Evolutionary conservation across 2,888 invertebrate species (phyloP).

Genomic region (Drosophila peninsularis): DNA sequence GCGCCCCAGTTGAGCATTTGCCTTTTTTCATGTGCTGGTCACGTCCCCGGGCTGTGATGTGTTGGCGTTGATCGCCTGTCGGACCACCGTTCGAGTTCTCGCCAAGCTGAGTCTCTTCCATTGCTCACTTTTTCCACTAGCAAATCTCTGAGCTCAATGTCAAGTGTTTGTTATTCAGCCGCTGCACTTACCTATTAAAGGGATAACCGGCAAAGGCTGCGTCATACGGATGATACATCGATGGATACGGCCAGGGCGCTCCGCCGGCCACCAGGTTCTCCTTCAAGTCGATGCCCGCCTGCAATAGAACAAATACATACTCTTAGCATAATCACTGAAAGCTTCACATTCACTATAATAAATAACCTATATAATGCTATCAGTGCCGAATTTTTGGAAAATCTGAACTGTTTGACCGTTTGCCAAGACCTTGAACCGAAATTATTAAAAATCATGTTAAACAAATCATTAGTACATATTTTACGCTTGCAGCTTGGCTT

Average conservation of each 20-base stretch:
- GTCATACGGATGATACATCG: slow-evolving; percentile 97
- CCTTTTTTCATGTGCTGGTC: slow-evolving; percentile 54
- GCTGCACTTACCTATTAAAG: slow-evolving; percentile 93
- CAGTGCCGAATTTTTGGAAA: not conserved
- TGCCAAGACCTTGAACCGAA: slow-evolving; percentile 78
- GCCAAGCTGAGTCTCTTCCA: slow-evolving; percentile 23
- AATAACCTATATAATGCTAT: not conserved
- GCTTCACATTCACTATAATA: not conserved
- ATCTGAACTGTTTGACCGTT: slow-evolving; percentile 40
- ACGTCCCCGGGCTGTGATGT: slow-evolving; percentile 60
- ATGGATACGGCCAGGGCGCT: slow-evolving; percentile 95
- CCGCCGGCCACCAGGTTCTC: slow-evolving; percentile 93
- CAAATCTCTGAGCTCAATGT: slow-evolving; percentile 33
- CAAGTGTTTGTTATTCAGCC: slow-evolving; percentile 37
- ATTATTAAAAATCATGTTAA: slow-evolving; percentile 82
- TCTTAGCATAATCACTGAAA: not conserved
- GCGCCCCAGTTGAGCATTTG: slow-evolving; percentile 46
- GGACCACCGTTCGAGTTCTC: slow-evolving; percentile 69
- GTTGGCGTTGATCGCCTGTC: slow-evolving; percentile 72
- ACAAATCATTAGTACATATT: slow-evolving; percentile 79
- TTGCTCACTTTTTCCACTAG: not conserved
- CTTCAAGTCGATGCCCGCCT: slow-evolving; percentile 95
- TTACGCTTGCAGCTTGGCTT: slow-evolving; percentile 38
- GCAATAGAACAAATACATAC: slow-evolving; percentile 72
- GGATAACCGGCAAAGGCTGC: slow-evolving; percentile 96